These are phyloP conservation scores for Dinocampus coccinellae DNA, from an alignment of 2,888 invertebrate species.

Conservation along the genomic window DNA sequence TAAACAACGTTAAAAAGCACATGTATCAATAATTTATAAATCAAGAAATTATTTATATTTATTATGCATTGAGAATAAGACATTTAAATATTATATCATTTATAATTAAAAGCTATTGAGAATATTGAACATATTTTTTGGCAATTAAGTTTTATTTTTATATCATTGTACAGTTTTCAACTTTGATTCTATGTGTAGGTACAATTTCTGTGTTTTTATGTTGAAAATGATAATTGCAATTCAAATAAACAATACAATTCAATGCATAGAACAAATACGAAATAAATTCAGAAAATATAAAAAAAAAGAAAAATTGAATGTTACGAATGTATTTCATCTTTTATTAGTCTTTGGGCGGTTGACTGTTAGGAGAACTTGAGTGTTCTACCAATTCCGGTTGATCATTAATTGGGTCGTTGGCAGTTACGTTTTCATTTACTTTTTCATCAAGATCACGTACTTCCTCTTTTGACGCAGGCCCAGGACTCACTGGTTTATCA, in stretches of 20 bases:
- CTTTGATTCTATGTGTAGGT: background rate
- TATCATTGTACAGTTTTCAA: background rate
- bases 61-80: background rate
- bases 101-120: background rate
- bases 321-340: background rate
- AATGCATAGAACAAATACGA: background rate
- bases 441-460: constrained; percentile 45
- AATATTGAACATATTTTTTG: background rate
- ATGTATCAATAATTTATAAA: background rate
- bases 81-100: background rate
- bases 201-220: background rate
- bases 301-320: background rate
- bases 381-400: constrained; percentile 55
- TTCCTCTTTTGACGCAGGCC: constrained; percentile 45
- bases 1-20: background rate
- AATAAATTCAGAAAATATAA: background rate
- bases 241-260: background rate
- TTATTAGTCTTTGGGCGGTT: constrained; percentile 57
- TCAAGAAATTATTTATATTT: background rate
- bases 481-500: constrained; percentile 46
- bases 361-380: constrained; percentile 60
- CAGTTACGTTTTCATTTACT: constrained; percentile 33
- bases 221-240: background rate
- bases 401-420: constrained; percentile 34
- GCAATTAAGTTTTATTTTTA: background rate